These are phyloP conservation scores for Diadophis punctatus DNA, from an alignment of 2,113 vertebrate species.

Conservation along the genomic window DNA sequence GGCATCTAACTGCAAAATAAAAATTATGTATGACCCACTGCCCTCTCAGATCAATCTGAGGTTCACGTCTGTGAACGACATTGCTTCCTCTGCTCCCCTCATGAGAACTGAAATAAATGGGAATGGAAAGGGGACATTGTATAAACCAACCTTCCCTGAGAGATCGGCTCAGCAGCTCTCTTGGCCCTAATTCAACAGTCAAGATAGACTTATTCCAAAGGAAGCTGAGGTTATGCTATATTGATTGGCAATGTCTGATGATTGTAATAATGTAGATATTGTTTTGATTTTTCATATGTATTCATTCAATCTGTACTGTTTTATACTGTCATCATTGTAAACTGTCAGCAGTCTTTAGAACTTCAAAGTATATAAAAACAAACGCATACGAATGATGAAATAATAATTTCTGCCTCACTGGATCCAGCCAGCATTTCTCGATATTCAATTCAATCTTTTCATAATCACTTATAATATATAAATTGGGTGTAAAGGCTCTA, in stretches of 20 bases:
- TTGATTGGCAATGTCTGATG: background rate
- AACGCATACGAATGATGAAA: background rate
- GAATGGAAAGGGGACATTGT: background rate
- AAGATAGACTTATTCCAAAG: background rate
- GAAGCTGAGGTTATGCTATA: background rate
- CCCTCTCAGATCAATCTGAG: background rate
- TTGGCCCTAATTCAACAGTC: background rate
- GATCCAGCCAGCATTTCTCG: background rate
- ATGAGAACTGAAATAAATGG: background rate
- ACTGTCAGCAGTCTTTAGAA: background rate
- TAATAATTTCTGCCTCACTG: background rate
- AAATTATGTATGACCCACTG: background rate
- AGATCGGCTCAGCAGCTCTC: background rate
- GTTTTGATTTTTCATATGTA: background rate
- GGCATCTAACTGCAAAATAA: background rate
- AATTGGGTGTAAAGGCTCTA: background rate
- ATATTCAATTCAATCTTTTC: background rate
- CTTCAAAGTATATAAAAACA: background rate
- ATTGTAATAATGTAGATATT: background rate
- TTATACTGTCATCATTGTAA: background rate
- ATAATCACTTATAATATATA: background rate
- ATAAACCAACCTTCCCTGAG: background rate
- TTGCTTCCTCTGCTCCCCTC: background rate
- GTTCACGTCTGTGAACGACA: background rate
- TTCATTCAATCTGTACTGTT: background rate